These are phyloP conservation scores for Autographa pulchrina DNA, from an alignment of 2,888 invertebrate genomes.

Conservation along the genomic window DNA sequence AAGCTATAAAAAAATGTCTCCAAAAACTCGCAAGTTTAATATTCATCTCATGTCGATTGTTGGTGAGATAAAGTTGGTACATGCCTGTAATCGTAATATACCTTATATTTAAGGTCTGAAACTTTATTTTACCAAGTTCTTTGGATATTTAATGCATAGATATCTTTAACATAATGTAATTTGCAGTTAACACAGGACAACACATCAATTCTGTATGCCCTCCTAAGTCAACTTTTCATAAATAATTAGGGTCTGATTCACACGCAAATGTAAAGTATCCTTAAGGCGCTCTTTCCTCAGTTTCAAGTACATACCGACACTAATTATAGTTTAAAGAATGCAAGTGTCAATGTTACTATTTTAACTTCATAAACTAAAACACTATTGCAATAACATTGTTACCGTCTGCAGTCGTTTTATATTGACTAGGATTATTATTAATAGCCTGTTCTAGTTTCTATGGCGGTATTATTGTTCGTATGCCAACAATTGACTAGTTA, in stretches of 20 bases:
- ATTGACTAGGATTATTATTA: neutral
- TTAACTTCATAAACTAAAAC: too few relatives aligned
- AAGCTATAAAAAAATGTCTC: slow-evolving; percentile 26
- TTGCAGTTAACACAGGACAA: too few relatives aligned
- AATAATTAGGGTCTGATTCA: too few relatives aligned
- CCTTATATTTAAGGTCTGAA: neutral
- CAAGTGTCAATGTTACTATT: too few relatives aligned
- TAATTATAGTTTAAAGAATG: too few relatives aligned
- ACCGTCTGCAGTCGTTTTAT: neutral
- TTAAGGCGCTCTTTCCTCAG: too few relatives aligned
- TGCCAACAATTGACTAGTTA: slow-evolving; percentile 30
- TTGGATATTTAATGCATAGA: too few relatives aligned
- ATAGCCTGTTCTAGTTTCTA: neutral
- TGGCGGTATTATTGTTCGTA: slow-evolving; percentile 5
- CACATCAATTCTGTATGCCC: too few relatives aligned
- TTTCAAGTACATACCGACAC: too few relatives aligned
- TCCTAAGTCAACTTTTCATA: too few relatives aligned
- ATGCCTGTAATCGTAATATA: slow-evolving; percentile 14
- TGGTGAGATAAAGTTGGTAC: slow-evolving; percentile 16
- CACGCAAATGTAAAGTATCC: too few relatives aligned
- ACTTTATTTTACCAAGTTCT: neutral
- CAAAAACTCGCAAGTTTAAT: slow-evolving; percentile 29
- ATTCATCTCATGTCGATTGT: slow-evolving; percentile 30
- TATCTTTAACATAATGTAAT: too few relatives aligned
- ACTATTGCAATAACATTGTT: neutral